A percentile compares a stretch with the other conserved stretches of the same genome.
Conservation (phyloP, 2,113 vertebrate species). For the Pomatorhinus ruficollis region DNA sequence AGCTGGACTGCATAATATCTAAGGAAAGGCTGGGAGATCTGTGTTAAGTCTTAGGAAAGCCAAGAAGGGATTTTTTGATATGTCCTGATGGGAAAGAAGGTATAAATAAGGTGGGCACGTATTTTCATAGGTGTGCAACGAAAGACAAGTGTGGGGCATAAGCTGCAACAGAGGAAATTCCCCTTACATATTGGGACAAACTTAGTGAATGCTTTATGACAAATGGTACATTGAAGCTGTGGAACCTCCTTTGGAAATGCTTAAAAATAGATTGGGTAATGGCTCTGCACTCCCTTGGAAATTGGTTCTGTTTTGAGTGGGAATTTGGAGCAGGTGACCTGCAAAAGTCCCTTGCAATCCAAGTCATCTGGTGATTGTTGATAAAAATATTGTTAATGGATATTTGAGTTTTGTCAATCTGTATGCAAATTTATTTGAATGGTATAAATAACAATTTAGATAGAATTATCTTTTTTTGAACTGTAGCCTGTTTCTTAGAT, state of each 20-base stretch:
- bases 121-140: neutral
- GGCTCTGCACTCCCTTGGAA: neutral
- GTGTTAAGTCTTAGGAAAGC: neutral
- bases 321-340: neutral
- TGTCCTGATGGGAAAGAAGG: neutral
- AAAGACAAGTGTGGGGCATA: neutral
- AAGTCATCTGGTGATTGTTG: neutral
- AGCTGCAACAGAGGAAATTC: neutral
- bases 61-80: neutral
- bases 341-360: neutral
- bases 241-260: neutral
- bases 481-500: neutral
- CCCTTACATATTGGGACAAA: neutral
- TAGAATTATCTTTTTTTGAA: neutral
- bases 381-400: neutral
- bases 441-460: neutral
- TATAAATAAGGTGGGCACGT: neutral
- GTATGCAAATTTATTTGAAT: neutral
- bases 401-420: neutral
- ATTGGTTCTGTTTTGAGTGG: neutral
- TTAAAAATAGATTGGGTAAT: neutral
- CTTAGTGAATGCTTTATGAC: neutral
- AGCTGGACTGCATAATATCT: neutral
- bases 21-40: neutral
- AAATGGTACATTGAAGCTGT: neutral